phyloP scores from a whole-genome alignment of 1,140 invertebrate genomes.

The Halictus rubicundus region DNA sequence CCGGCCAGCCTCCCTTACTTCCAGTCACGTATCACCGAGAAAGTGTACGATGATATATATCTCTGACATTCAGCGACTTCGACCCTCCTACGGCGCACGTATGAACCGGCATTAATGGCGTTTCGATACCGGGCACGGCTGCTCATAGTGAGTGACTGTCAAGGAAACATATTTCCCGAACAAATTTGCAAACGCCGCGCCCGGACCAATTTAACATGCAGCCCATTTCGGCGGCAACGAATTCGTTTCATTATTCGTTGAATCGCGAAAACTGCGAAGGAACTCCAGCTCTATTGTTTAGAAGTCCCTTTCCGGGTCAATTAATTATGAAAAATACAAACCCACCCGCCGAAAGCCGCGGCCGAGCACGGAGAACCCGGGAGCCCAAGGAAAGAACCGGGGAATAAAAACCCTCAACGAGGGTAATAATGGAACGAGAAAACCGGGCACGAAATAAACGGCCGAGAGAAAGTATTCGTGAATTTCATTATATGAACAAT shows the following conservation, averaged over 20 bases:
- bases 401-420: slow-evolving; percentile 42
- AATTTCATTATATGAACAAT: slow-evolving; percentile 51
- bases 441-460: slow-evolving; percentile 25
- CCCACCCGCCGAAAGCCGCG: background rate
- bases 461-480: slow-evolving; percentile 31
- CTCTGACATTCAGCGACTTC: slow-evolving; percentile 51
- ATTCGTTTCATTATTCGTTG: slow-evolving; percentile 15
- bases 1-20: slow-evolving; percentile 61
- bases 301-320: slow-evolving; percentile 12
- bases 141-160: background rate
- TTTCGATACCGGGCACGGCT: slow-evolving; percentile 26
- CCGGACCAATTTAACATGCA: background rate
- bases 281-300: slow-evolving; percentile 26
- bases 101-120: slow-evolving; percentile 26
- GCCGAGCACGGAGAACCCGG: background rate
- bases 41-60: slow-evolving; percentile 61
- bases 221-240: background rate
- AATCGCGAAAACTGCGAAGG: slow-evolving; percentile 12
- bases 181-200: no score
- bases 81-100: slow-evolving; percentile 38
- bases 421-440: slow-evolving; percentile 34
- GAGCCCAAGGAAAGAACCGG: slow-evolving; percentile 24
- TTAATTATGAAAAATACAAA: slow-evolving; percentile 44
- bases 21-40: slow-evolving; percentile 66
- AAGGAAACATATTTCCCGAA: background rate